Percentiles rank a stretch among this genome's conserved stretches.
Conservation (phyloP, 2,113 vertebrate genomes). For the Hyperoodon ampullatus region DNA sequence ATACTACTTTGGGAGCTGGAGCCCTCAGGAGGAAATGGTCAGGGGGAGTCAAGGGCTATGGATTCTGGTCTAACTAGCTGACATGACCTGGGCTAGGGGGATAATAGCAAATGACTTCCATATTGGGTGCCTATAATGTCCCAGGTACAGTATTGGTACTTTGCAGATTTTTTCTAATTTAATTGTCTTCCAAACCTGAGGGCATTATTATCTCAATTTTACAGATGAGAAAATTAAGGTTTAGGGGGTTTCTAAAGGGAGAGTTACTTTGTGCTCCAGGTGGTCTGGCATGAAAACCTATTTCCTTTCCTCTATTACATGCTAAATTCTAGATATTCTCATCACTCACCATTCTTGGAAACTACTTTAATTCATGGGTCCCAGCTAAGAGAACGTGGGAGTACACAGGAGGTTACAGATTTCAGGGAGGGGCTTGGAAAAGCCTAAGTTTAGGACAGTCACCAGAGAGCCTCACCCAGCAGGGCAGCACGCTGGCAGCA, state of each 20-base stretch:
- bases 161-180: neutral
- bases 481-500: neutral
- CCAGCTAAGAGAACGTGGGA: neutral
- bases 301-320: neutral
- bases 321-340: neutral
- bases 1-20: neutral
- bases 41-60: neutral
- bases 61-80: neutral
- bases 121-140: neutral
- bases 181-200: neutral
- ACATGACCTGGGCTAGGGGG: neutral
- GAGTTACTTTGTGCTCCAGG: neutral
- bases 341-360: neutral
- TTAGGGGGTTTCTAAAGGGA: neutral
- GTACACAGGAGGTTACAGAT: neutral
- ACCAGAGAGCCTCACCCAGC: neutral
- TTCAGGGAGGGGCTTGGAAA: neutral
- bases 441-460: neutral
- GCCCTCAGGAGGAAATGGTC: neutral
- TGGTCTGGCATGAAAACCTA: neutral
- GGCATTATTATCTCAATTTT: constrained; percentile 25
- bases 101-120: neutral
- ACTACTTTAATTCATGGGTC: neutral
- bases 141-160: neutral
- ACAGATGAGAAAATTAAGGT: constrained; percentile 15